These are phyloP conservation scores for Beroe forskalii DNA, from an alignment of 37 sponge, comb jelly and placozoan species.

Conservation along the genomic window DNA sequence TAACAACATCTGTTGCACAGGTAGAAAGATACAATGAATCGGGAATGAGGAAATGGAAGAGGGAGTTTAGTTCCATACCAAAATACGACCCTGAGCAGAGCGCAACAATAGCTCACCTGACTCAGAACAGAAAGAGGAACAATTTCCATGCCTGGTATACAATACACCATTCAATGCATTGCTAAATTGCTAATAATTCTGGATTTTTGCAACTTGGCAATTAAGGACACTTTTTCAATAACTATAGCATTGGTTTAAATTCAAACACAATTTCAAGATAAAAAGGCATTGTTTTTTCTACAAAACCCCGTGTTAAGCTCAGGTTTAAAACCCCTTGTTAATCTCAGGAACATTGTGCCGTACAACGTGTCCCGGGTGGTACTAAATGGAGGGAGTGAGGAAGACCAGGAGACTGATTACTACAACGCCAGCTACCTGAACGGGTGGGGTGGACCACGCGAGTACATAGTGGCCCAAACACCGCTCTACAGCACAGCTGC, in stretches of 20 bases:
- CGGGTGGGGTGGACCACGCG: slow-evolving; percentile 37
- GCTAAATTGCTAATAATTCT: too few relatives aligned
- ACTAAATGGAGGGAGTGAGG: background rate
- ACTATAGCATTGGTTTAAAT: too few relatives aligned
- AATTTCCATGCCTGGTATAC: background rate
- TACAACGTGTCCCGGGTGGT: slow-evolving; percentile 34
- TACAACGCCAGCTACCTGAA: slow-evolving; percentile 62
- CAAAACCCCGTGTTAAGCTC: too few relatives aligned
- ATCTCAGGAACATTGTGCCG: slow-evolving; percentile 28
- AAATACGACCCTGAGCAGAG: background rate
- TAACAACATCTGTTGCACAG: too few relatives aligned
- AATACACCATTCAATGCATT: too few relatives aligned
- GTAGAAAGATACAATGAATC: background rate
- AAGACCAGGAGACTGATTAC: background rate
- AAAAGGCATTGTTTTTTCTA: too few relatives aligned
- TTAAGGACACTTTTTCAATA: too few relatives aligned
- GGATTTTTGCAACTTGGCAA: too few relatives aligned
- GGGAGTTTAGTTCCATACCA: slow-evolving; percentile 14
- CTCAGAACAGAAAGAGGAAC: slow-evolving; percentile 52
- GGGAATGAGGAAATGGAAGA: background rate
- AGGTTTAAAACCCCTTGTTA: background rate
- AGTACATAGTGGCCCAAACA: slow-evolving; percentile 57
- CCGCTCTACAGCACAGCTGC: background rate
- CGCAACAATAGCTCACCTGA: background rate
- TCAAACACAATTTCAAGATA: too few relatives aligned